Conservation (phyloP, 1,140 invertebrate species). For the Varroa destructor region DNA sequence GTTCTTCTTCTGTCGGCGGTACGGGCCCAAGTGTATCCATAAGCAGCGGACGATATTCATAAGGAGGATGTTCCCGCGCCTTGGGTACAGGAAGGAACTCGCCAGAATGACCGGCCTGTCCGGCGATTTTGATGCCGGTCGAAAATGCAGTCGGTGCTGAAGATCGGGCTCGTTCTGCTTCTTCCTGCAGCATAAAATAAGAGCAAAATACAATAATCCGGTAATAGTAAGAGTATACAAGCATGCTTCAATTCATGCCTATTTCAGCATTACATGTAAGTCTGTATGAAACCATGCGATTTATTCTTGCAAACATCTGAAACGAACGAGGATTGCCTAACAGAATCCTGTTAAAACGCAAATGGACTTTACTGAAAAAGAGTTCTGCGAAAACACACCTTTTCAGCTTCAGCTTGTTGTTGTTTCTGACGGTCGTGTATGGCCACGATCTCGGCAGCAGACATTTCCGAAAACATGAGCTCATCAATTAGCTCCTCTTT, state of each 20-base stretch:
- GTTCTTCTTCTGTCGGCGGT: slow-evolving; percentile 51
- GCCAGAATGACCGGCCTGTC: slow-evolving; percentile 32
- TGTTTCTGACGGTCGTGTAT: slow-evolving; percentile 55
- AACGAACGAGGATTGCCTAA: too few species aligned
- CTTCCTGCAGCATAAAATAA: slow-evolving; percentile 27
- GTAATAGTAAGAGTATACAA: too few species aligned
- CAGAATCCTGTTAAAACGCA: too few species aligned
- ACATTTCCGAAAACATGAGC: slow-evolving; percentile 74
- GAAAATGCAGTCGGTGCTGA: slow-evolving; percentile 37
- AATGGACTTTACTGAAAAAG: too few species aligned
- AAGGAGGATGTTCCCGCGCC: slow-evolving; percentile 59
- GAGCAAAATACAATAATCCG: too few species aligned
- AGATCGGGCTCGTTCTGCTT: slow-evolving; percentile 31
- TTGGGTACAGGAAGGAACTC: slow-evolving; percentile 49
- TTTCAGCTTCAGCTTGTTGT: slow-evolving; percentile 33
- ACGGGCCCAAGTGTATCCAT: slow-evolving; percentile 55
- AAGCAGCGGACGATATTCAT: slow-evolving; percentile 50
- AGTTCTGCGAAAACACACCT: slow-evolving; percentile 53
- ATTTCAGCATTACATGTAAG: too few species aligned
- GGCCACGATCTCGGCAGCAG: slow-evolving; percentile 72
- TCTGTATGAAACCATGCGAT: too few species aligned
- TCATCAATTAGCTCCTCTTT: slow-evolving; percentile 86
- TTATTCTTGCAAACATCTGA: too few species aligned
- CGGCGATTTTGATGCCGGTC: slow-evolving; percentile 38
- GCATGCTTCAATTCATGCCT: too few species aligned